Evolutionary conservation across 2,888 invertebrate species (phyloP), one percentile per base, ranked within the genome.

Genomic region (Drosophila flavopinicola): DNA sequence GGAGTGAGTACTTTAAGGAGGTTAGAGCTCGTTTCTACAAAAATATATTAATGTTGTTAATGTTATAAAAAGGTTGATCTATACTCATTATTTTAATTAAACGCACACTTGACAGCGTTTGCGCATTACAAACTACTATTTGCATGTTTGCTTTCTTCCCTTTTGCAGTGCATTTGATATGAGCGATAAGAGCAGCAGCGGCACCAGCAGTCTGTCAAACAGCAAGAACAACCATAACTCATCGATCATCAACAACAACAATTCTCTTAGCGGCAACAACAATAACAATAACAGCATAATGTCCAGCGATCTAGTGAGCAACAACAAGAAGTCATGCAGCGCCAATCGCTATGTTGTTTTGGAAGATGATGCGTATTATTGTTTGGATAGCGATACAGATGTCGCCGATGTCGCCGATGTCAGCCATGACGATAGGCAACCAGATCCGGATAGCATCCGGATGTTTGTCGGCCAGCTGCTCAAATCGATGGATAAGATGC

Each of bases 391-490:
- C 45, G 88, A 88, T 48, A 78, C 85, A 27, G 73, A 84, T 9
- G 86, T 82, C n/a, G n/a, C n/a, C n/a, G n/a, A n/a, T n/a, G n/a
- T n/a, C n/a, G n/a, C n/a, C n/a, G n/a, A n/a, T n/a, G 82, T 83
- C 30, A 82, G 85, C 67, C 89, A 88, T 57, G 88, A 89, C 33
- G 96, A 96, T 88, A 95, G 97, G 92, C 95, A 97, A 92, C 99
- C 99, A 10, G 99, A 99, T 92, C 95, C 97, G 24, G 99, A 99
- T 92, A 97, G 97, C 90, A 99, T 99, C 90, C 99, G 94, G 93
- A 99, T 99, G 99, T 99, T 99, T 92, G 99, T 99, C 76, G 97
- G 98, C 45, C 98, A 98, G 92, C 97, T 99, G 87, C 99, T 99
- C 65, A 94, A 98, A 69, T 96, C 96, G 82, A 98, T 99, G 98